A percentile compares a stretch with the other conserved stretches of the same genome.
These are phyloP conservation scores for Amazona ochrocephala DNA, from an alignment of 2,797 vertebrate species.

Conservation along the genomic window DNA sequence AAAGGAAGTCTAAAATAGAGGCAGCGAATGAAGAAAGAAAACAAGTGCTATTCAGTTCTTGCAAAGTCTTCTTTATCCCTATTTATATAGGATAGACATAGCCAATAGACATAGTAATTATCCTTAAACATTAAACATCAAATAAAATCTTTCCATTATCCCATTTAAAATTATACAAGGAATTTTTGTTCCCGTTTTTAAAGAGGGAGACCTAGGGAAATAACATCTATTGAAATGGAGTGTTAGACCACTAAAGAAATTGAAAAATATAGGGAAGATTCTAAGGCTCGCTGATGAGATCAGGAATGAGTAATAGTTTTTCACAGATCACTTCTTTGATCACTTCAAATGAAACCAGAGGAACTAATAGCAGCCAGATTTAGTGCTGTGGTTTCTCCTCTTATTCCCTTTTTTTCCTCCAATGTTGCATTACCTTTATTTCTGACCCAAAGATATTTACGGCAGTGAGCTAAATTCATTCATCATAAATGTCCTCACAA, in stretches of 20 bases:
- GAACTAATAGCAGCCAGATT: slow-evolving; percentile 1
- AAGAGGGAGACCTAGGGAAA: neutral
- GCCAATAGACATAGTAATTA: neutral
- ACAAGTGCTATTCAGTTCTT: neutral
- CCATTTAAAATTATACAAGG: neutral
- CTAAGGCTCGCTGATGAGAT: neutral
- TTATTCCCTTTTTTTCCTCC: neutral
- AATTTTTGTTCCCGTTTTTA: slow-evolving; percentile 6
- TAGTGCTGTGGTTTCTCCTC: slow-evolving; percentile 9
- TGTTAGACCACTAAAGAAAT: neutral
- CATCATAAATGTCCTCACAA: neutral
- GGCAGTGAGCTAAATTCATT: neutral
- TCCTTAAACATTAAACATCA: neutral
- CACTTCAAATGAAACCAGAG: slow-evolving; percentile 9
- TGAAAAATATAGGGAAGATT: neutral
- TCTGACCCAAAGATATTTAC: neutral
- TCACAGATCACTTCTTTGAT: slow-evolving; percentile 38
- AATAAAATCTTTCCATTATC: neutral
- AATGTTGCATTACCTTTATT: neutral
- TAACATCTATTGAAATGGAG: neutral
- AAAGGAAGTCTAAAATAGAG: neutral
- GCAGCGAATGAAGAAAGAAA: neutral
- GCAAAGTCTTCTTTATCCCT: neutral
- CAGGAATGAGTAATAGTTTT: neutral
- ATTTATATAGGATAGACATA: neutral